Base-by-base conservation (phyloP, 2,797 vertebrate genomes). In the Schizopygopsis pylzovi region DNA sequence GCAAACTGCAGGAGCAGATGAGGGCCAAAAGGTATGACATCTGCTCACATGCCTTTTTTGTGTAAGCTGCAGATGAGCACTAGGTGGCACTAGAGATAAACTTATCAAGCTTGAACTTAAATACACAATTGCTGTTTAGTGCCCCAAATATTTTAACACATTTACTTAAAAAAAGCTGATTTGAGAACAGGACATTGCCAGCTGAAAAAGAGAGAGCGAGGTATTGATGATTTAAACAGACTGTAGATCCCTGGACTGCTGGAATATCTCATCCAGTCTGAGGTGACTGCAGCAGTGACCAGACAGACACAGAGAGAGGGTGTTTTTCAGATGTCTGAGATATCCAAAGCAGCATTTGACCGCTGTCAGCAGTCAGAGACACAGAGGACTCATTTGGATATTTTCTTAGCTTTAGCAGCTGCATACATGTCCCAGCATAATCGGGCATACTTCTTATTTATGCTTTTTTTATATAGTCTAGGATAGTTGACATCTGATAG, bases 1-100 rank as follows among this genome's bases (percentile, higher is more conserved):
- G 96, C 93, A 96, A 97, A 88, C 94, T 99, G 39, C 96, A 97
- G 92, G 97, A 98, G 86, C 98, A 99, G 91, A 99, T 99, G 98
- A 97, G 93, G 88, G 95, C 96, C 49, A 99, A 98, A 95, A 96
- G 98, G 98, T 99, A 92, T 49, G 72, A 52, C 3, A 28, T 68
- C 67, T 41, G 10, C 18, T 16, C 22, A n/a, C 11, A 28, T 28
- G 10, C 6, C 1, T 33, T 25, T 56, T 25, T 22, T 45, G 16
- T 28, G 49, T 18, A 16, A 63, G 45, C 25, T 56, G 43, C 15
- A 45, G 4, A 47, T 52, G 20, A 45, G 28, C 90, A 83, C 81
- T 88, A 91, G 91, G 80, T 89, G 90, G 91, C 86, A 86, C 83
- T 86, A 89, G 81, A 88, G 61, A 54, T 28, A 79, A 70, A 72